Percentiles rank a stretch among this genome's conserved stretches.
These are phyloP conservation scores for Meganola albula DNA, from an alignment of 2,888 invertebrate species.

Conservation along the genomic window DNA sequence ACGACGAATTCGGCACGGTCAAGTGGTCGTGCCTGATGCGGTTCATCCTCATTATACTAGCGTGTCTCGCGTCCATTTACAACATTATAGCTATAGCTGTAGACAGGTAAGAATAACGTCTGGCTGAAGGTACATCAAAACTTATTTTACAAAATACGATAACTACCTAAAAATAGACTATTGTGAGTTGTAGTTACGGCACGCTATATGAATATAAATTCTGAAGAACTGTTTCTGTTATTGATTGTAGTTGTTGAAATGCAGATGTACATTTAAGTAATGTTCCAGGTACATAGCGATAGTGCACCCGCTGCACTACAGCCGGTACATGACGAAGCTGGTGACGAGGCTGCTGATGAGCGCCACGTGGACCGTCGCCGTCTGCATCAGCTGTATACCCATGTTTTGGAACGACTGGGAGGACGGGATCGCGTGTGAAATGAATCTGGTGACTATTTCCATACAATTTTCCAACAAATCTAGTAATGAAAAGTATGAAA, in stretches of 20 bases:
- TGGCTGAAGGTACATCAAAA: too few relatives aligned
- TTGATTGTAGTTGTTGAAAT: too few relatives aligned
- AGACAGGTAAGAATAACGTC: constrained; percentile 80
- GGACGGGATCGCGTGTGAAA: constrained; percentile 79
- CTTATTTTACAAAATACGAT: too few relatives aligned
- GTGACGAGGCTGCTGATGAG: constrained; percentile 80
- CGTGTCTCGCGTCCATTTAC: constrained; percentile 87
- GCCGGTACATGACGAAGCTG: constrained; percentile 84
- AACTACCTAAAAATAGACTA: constrained; percentile 16
- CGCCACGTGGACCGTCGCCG: constrained; percentile 82
- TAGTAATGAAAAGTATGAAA: too few relatives aligned
- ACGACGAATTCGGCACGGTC: constrained; percentile 77
- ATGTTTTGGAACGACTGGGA: constrained; percentile 88
- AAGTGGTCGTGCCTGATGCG: constrained; percentile 82
- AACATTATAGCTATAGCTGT: constrained; percentile 88
- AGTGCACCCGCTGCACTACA: constrained; percentile 87
- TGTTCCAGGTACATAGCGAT: constrained; percentile 83
- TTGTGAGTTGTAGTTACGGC: constrained; percentile 19
- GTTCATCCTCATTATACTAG: constrained; percentile 85
- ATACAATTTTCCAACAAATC: too few relatives aligned
- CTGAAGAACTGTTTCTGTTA: constrained; percentile 1
- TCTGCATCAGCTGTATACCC: constrained; percentile 82
- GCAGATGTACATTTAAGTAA: not conserved
- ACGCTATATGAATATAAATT: constrained; percentile 23
- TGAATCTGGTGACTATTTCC: constrained; percentile 75